Percentiles rank a stretch among this genome's conserved stretches.
Evolutionary conservation across 2,113 vertebrate species (phyloP).

Genomic region (Microtus montanus): DNA sequence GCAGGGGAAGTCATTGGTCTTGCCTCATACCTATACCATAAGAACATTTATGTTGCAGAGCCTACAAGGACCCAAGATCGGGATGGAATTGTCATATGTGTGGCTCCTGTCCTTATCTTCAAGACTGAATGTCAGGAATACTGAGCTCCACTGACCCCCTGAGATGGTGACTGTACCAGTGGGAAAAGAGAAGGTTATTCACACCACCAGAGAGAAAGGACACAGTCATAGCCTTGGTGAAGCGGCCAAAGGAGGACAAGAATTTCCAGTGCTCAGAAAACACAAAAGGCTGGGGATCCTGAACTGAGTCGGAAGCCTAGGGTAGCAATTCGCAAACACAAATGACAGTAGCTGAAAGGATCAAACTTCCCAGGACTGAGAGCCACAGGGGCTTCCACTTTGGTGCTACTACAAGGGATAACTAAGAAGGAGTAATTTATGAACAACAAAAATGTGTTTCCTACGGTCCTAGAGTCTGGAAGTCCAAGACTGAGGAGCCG

Average conservation of each 20-base stretch:
- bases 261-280: neutral
- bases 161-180: neutral
- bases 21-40: neutral
- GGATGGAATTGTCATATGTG: neutral
- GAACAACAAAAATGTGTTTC: neutral
- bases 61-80: neutral
- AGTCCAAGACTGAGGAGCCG: neutral
- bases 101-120: neutral
- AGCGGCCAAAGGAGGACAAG: neutral
- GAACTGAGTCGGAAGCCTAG: neutral
- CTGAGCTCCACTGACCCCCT: too few species aligned
- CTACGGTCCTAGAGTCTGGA: neutral
- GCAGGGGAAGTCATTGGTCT: neutral
- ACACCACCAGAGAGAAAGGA: neutral
- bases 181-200: neutral
- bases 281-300: neutral
- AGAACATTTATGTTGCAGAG: too few species aligned
- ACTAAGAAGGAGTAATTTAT: neutral
- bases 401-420: neutral
- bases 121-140: neutral
- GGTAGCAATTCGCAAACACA: neutral
- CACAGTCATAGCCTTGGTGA: neutral
- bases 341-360: neutral
- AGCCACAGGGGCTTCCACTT: neutral
- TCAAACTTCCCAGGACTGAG: neutral